These are phyloP conservation scores for Lophotriccus pileatus DNA, from an alignment of 2,797 vertebrate genomes.

Conservation along the genomic window DNA sequence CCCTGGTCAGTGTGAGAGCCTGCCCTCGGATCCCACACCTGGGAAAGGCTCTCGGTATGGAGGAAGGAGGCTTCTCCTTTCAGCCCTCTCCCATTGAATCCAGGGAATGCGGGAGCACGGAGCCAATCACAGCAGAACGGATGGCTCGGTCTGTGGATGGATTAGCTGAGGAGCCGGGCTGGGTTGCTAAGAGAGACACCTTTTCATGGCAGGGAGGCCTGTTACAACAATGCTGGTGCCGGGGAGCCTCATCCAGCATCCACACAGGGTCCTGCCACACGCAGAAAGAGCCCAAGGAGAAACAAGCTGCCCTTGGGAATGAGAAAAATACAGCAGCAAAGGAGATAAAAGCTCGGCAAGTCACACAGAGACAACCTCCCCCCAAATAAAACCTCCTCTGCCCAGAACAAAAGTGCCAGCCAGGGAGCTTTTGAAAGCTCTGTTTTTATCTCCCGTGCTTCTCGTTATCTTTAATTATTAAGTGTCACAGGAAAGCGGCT, in stretches of 20 bases:
- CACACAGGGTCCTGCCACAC: neutral
- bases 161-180: neutral
- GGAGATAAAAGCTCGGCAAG: neutral
- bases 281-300: neutral
- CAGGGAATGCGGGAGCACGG: conserved; percentile 21
- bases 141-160: neutral
- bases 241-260: neutral
- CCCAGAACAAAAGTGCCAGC: neutral
- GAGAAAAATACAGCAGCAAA: neutral
- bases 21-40: neutral
- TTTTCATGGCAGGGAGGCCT: neutral
- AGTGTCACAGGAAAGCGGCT: conserved; percentile 1
- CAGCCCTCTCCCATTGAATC: conserved; percentile 1
- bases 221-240: neutral
- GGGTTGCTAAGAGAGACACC: conserved; percentile 3
- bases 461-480: conserved; percentile 24
- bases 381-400: neutral
- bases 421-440: conserved; percentile 5
- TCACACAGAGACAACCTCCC: neutral
- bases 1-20: neutral
- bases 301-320: neutral
- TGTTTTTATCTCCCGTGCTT: neutral
- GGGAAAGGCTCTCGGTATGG: neutral
- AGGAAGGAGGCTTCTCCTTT: conserved; percentile 13
- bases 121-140: neutral